Conservation (phyloP, 2,797 vertebrate species). For the Notolepis coatsorum region DNA sequence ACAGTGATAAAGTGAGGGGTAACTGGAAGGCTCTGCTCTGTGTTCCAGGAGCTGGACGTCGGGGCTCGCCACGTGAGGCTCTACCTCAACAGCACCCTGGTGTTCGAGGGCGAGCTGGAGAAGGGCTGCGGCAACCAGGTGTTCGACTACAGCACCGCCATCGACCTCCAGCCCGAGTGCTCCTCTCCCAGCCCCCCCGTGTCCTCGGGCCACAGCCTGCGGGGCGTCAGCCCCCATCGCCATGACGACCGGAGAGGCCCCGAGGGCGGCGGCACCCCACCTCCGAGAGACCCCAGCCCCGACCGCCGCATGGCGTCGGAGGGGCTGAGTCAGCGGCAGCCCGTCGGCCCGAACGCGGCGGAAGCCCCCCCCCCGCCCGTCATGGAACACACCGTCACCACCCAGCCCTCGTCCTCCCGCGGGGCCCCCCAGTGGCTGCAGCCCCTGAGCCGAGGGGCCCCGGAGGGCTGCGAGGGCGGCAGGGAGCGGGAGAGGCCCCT, state of each 20-base stretch:
- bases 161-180: conserved; percentile 78
- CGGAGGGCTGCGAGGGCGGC: conserved; percentile 54
- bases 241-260: conserved; percentile 33
- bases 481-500: conserved; percentile 76
- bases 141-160: conserved; percentile 79
- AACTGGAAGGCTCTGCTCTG: conserved; percentile 19
- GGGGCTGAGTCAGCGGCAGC: conserved; percentile 41
- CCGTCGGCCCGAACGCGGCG: conserved; percentile 41
- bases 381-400: conserved; percentile 74
- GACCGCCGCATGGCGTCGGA: conserved; percentile 31
- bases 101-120: conserved; percentile 89
- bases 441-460: conserved; percentile 67
- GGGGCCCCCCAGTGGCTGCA: conserved; percentile 87
- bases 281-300: conserved; percentile 45
- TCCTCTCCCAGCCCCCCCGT: conserved; percentile 73
- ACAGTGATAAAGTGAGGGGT: background rate
- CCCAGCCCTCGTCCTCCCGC: conserved; percentile 74
- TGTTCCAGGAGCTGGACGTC: conserved; percentile 86
- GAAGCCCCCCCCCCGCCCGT: conserved; percentile 31
- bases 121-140: conserved; percentile 86
- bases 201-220: conserved; percentile 72
- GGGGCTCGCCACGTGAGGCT: conserved; percentile 89
- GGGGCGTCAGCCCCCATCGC: conserved; percentile 48
- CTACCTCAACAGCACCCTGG: conserved; percentile 88
- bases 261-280: conserved; percentile 39